phyloP scores from a whole-genome alignment of 2,797 vertebrate genomes.

The Acanthiza pusilla region DNA sequence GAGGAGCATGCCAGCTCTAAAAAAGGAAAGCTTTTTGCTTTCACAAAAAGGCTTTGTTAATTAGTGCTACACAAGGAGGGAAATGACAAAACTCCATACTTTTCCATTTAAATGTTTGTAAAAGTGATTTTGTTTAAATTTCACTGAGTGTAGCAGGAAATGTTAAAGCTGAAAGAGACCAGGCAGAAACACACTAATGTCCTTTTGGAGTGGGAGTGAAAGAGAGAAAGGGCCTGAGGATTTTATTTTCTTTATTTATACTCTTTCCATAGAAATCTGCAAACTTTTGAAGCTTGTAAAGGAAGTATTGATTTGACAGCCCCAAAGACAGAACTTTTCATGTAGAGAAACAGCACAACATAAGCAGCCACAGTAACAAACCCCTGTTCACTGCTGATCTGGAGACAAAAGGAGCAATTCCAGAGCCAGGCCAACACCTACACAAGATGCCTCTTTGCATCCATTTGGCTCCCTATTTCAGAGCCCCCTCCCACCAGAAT shows the following conservation, averaged over 20 bases:
- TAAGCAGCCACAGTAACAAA: background rate
- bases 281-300: background rate
- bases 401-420: background rate
- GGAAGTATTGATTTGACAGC: background rate
- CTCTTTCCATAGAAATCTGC: background rate
- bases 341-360: background rate
- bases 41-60: conserved; percentile 55
- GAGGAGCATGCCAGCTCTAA: conserved; percentile 49
- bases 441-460: background rate
- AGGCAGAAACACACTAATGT: conserved; percentile 8
- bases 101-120: conserved; percentile 54
- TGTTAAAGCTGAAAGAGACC: conserved; percentile 44
- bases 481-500: background rate
- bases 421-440: background rate
- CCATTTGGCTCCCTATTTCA: background rate
- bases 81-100: conserved; percentile 51
- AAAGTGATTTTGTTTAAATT: conserved; percentile 63
- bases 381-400: background rate
- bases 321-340: background rate
- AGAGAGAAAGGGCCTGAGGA: background rate
- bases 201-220: background rate
- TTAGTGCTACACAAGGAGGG: conserved; percentile 27
- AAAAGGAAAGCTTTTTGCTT: conserved; percentile 56
- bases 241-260: conserved; percentile 5
- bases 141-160: conserved; percentile 56